A percentile compares a stretch with the other conserved stretches of the same genome.
Evolutionary conservation across 2,113 vertebrate species (phyloP).

Genomic region (Azemiops feae): DNA sequence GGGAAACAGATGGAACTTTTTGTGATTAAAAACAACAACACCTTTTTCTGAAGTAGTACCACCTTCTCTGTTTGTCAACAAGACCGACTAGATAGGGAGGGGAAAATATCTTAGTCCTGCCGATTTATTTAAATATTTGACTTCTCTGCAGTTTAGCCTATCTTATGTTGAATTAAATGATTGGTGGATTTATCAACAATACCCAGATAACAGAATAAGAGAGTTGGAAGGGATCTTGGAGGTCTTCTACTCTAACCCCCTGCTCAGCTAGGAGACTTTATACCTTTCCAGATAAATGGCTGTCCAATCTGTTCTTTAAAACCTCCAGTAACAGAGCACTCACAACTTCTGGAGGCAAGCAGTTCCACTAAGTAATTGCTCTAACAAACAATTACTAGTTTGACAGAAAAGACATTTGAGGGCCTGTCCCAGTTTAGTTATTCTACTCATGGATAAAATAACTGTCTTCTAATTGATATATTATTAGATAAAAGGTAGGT

Average conservation of each 20-base stretch:
- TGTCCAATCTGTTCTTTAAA: not conserved
- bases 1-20: not conserved
- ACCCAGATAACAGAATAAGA: not conserved
- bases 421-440: conserved; percentile 73
- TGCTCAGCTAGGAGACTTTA: not conserved
- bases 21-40: not conserved
- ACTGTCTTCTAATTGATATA: not conserved
- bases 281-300: not conserved
- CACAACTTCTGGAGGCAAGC: not conserved
- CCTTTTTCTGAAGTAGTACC: not conserved
- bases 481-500: not conserved
- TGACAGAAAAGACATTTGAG: conserved; percentile 74
- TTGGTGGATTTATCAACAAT: not conserved
- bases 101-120: not conserved
- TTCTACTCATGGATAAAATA: conserved; percentile 72
- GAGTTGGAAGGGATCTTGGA: not conserved
- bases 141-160: too few relatives aligned
- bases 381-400: conserved; percentile 71
- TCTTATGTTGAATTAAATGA: not conserved
- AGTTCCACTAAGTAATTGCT: not conserved
- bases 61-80: not conserved
- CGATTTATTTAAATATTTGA: not conserved
- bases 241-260: not conserved
- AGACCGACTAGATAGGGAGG: not conserved
- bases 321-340: not conserved